Percentiles rank a stretch among this genome's conserved stretches.
phyloP scores from a whole-genome alignment of 2,888 invertebrate genomes.

The Drosophila limbata region DNA sequence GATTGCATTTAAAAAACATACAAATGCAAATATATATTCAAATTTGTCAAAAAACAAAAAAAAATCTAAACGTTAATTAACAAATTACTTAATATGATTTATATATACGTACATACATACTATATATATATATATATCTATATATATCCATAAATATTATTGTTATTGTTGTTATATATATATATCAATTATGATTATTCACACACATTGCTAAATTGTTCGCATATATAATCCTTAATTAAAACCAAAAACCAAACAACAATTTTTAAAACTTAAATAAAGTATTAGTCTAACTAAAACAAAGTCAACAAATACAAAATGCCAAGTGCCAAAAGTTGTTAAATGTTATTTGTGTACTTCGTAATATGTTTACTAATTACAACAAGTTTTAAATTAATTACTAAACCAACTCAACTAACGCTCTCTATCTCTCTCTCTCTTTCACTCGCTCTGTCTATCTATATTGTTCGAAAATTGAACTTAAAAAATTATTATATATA shows the following conservation, averaged over 20 bases:
- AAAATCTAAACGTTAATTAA: conserved; percentile 72
- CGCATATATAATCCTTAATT: conserved; percentile 78
- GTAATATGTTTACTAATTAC: conserved; percentile 81
- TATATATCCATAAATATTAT: conserved; percentile 82
- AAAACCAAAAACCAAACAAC: conserved; percentile 57
- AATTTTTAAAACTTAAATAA: conserved; percentile 73
- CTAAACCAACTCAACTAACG: conserved; percentile 70
- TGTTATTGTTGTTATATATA: conserved; percentile 81
- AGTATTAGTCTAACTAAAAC: conserved; percentile 74
- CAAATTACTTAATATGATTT: conserved; percentile 80
- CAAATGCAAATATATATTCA: conserved; percentile 84
- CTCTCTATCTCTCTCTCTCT: conserved; percentile 36
- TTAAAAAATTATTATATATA: conserved; percentile 53
- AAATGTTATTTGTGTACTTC: conserved; percentile 82
- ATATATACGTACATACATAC: conserved; percentile 80
- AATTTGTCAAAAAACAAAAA: conserved; percentile 76
- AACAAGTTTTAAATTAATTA: conserved; percentile 72
- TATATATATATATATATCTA: conserved; percentile 79
- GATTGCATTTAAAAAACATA: conserved; percentile 85
- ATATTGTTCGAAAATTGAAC: conserved; percentile 68
- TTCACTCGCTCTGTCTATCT: conserved; percentile 50
- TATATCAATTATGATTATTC: conserved; percentile 81
- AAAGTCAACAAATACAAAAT: conserved; percentile 63
- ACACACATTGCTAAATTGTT: conserved; percentile 82
- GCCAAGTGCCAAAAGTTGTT: conserved; percentile 77